Evolutionary conservation across 2,888 invertebrate species (phyloP).

Genomic region (Malthinus seriepunctatus): DNA sequence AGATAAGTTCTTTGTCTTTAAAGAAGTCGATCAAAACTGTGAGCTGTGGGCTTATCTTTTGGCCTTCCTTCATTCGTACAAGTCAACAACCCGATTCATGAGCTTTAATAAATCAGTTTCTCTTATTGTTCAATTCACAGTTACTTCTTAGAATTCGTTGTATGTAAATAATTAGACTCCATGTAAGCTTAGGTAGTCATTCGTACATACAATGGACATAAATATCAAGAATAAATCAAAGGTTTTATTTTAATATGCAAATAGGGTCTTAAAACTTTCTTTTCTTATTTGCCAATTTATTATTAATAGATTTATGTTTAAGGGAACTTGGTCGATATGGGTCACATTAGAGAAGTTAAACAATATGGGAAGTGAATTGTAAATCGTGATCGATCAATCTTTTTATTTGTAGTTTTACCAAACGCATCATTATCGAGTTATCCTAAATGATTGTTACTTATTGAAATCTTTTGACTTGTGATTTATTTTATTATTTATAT

Average conservation of each 20-base stretch:
- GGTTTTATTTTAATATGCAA: too few species aligned
- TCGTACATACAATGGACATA: too few species aligned
- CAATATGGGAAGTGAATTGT: background rate
- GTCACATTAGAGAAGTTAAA: background rate
- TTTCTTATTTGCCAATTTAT: background rate
- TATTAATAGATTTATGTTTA: background rate
- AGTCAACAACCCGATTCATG: conserved; percentile 2
- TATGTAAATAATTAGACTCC: conserved; percentile 1
- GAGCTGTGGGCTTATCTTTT: background rate
- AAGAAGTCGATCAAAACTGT: too few species aligned
- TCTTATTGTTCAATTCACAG: conserved; percentile 3
- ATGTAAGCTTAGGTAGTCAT: background rate
- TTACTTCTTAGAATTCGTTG: conserved; percentile 1
- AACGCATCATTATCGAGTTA: conserved; percentile 1
- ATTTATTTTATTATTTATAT: conserved; percentile 4
- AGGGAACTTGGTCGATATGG: background rate
- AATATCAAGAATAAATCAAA: too few species aligned
- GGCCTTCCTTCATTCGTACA: background rate
- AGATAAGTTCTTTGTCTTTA: too few species aligned
- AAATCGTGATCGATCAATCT: conserved; percentile 2
- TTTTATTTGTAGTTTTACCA: background rate
- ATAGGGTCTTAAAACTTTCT: too few species aligned
- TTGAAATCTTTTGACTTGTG: background rate
- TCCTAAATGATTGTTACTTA: too few species aligned
- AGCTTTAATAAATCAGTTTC: conserved; percentile 5